phyloP scores from a whole-genome alignment of 1,140 invertebrate genomes.

The Metopolophium dirhodum region DNA sequence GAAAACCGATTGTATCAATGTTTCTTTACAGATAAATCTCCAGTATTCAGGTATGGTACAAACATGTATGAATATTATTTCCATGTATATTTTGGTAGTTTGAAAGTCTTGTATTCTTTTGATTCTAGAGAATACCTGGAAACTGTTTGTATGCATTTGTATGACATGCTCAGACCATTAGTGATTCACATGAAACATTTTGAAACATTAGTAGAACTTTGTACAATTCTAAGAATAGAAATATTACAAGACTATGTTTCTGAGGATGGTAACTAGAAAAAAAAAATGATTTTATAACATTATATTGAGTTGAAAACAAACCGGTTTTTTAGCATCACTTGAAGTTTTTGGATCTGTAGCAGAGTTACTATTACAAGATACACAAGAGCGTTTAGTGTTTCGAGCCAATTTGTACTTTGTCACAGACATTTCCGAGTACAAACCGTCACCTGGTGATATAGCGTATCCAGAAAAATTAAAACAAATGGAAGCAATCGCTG shows the following conservation, averaged over 20 bases:
- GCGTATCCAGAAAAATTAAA: slow-evolving; percentile 96
- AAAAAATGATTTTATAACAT: not conserved
- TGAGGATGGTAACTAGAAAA: slow-evolving; percentile 74
- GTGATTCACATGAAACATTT: slow-evolving; percentile 97
- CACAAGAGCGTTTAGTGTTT: slow-evolving; percentile 95
- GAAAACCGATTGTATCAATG: slow-evolving; percentile 88
- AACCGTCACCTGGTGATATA: slow-evolving; percentile 91
- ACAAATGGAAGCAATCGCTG: slow-evolving; percentile 83
- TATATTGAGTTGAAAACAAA: not conserved
- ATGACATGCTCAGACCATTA: slow-evolving; percentile 92
- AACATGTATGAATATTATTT: not conserved
- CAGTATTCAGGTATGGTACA: slow-evolving; percentile 69
- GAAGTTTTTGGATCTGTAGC: slow-evolving; percentile 84
- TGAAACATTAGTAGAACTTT: slow-evolving; percentile 96
- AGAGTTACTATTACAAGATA: slow-evolving; percentile 90
- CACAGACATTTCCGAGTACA: slow-evolving; percentile 87
- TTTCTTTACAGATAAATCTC: slow-evolving; percentile 78
- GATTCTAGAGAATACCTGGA: slow-evolving; percentile 76
- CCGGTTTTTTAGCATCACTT: slow-evolving; percentile 68
- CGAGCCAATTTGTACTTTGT: slow-evolving; percentile 92
- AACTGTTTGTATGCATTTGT: slow-evolving; percentile 85
- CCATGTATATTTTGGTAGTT: not conserved
- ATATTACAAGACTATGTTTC: slow-evolving; percentile 94
- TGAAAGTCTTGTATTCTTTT: slow-evolving; percentile 28
- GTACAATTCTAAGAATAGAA: slow-evolving; percentile 90